Evolutionary conservation across 35 echinoderm and acorn worm genomes (phyloP).

Genomic region (Lytechinus pictus): DNA sequence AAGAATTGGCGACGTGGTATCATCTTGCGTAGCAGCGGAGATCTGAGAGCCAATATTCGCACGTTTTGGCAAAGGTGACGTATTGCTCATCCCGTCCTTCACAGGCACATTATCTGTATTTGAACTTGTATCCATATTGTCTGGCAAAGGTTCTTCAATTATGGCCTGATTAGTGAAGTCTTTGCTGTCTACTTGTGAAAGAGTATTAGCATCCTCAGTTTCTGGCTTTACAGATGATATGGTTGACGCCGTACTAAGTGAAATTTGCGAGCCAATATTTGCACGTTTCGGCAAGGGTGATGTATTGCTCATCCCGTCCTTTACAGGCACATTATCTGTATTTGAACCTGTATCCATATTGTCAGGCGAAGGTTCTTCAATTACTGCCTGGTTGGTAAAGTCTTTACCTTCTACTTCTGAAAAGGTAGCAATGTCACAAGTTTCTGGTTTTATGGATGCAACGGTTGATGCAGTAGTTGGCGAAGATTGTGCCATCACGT

Average conservation of each 20-base stretch:
- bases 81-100: neutral
- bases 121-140: neutral
- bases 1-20: slow-evolving; percentile 3
- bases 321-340: neutral
- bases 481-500: neutral
- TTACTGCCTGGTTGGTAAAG: neutral
- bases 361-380: slow-evolving; percentile 44
- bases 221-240: neutral
- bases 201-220: neutral
- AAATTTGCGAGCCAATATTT: neutral
- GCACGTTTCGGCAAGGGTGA: slow-evolving; percentile 1
- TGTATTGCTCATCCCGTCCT: slow-evolving; percentile 1
- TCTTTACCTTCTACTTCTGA: neutral
- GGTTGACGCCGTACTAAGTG: too few relatives aligned
- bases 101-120: neutral
- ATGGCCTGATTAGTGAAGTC: slow-evolving; percentile 1
- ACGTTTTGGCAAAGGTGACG: slow-evolving; percentile 5
- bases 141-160: slow-evolving; percentile 36
- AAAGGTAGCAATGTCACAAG: neutral
- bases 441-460: neutral
- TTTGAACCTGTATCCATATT: slow-evolving; percentile 8
- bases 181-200: neutral
- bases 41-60: neutral
- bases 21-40: neutral
- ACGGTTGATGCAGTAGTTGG: neutral